phyloP scores from a whole-genome alignment of 53 echinoderm and acorn worm genomes.

The Crossaster papposus region DNA sequence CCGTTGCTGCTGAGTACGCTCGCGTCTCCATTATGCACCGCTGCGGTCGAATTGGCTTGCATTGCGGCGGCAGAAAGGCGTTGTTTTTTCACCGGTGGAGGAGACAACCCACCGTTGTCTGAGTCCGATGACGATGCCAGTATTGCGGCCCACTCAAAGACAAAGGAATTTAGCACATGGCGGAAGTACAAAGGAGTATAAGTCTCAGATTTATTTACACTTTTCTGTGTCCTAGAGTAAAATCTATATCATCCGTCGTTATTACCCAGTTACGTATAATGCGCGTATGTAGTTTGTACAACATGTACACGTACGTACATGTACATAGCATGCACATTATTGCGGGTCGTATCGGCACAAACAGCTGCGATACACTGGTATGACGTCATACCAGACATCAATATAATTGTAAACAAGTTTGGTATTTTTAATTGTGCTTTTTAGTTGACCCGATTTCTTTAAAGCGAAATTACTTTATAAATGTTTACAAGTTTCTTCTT shows the following conservation, averaged over 20 bases:
- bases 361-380: conserved; percentile 34
- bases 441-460: conserved; percentile 9
- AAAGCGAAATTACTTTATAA: neutral
- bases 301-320: neutral
- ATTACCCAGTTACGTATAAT: neutral
- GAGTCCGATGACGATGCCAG: conserved; percentile 99
- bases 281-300: neutral
- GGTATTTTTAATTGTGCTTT: conserved; percentile 57
- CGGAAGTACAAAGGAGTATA: conserved; percentile 41
- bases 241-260: neutral
- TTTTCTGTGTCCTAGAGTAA: neutral
- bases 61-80: conserved; percentile 92
- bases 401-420: neutral
- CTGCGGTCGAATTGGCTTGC: conserved; percentile 79
- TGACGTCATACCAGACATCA: conserved; percentile 37
- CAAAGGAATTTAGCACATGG: conserved; percentile 64
- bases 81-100: conserved; percentile 99
- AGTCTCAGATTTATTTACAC: conserved; percentile 45
- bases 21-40: conserved; percentile 88
- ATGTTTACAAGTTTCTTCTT: neutral
- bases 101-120: conserved; percentile 99
- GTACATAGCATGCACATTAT: neutral
- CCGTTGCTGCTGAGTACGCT: conserved; percentile 71
- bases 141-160: conserved; percentile 84
- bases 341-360: conserved; percentile 2